Conservation (phyloP, 2,113 vertebrate genomes). For the Petrocephalus zakoni region DNA sequence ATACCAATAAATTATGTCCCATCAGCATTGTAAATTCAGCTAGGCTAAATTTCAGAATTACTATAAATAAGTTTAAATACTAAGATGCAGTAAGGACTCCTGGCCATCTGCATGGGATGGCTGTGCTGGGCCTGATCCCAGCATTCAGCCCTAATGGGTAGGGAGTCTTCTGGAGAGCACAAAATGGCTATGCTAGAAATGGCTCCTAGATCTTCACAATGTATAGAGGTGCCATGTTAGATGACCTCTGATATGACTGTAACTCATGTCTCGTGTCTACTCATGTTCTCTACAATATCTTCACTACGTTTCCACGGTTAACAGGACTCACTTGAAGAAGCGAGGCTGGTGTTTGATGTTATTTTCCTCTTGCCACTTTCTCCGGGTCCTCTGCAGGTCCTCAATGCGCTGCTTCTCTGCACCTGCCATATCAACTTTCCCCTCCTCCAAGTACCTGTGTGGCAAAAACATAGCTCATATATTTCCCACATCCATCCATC, state of each 20-base stretch:
- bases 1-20: not conserved
- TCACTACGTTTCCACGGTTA: not conserved
- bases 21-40: not conserved
- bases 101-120: not conserved
- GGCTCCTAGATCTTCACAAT: not conserved
- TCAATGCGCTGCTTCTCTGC: slow-evolving; percentile 92
- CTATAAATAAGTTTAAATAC: not conserved
- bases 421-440: slow-evolving; percentile 81
- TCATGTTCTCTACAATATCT: not conserved
- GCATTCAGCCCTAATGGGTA: not conserved
- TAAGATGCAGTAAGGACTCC: not conserved
- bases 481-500: not conserved
- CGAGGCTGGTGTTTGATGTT: slow-evolving; percentile 81
- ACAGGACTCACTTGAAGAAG: slow-evolving; percentile 87
- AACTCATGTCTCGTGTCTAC: not conserved
- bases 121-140: not conserved
- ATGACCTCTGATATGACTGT: not conserved
- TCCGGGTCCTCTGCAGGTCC: slow-evolving; percentile 81
- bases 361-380: slow-evolving; percentile 87
- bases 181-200: not conserved
- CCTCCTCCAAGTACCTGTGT: slow-evolving; percentile 81
- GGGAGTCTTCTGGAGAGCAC: not conserved
- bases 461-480: not conserved
- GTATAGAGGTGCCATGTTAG: not conserved
- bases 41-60: not conserved